Percentiles rank a stretch among this genome's conserved stretches.
phyloP scores from a whole-genome alignment of 2,888 invertebrate species.

The Serripes groenlandicus region DNA sequence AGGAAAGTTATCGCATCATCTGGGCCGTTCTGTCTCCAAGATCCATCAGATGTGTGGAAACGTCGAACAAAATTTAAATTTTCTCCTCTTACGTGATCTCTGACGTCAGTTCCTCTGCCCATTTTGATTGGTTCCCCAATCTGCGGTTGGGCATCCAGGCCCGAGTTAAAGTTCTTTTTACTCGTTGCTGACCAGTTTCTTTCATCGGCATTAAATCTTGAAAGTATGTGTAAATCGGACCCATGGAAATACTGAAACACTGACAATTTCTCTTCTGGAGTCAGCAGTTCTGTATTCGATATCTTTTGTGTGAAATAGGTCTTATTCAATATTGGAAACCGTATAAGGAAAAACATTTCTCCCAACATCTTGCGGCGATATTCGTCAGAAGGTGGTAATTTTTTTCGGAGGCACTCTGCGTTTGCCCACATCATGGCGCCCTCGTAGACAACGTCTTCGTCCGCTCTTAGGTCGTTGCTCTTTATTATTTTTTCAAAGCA shows the following conservation, averaged over 20 bases:
- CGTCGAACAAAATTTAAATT: constrained; percentile 19
- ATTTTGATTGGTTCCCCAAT: too few species aligned
- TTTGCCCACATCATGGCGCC: constrained; percentile 75
- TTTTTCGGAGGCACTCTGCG: constrained; percentile 74
- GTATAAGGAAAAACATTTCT: constrained; percentile 71
- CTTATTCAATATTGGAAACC: constrained; percentile 77
- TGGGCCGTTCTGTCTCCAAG: constrained; percentile 63
- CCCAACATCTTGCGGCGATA: constrained; percentile 74
- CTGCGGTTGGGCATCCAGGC: too few species aligned
- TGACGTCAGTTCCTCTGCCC: not conserved
- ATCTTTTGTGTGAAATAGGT: constrained; percentile 68
- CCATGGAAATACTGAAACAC: constrained; percentile 67
- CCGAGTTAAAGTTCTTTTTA: too few species aligned
- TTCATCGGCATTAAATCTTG: constrained; percentile 54
- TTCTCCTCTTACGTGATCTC: not conserved
- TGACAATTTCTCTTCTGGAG: constrained; percentile 59
- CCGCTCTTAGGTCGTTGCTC: constrained; percentile 90
- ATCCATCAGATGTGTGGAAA: constrained; percentile 60
- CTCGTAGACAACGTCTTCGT: constrained; percentile 80
- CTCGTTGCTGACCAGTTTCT: constrained; percentile 39
- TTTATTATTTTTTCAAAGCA: constrained; percentile 90
- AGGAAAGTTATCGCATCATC: constrained; percentile 60
- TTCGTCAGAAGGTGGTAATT: constrained; percentile 66
- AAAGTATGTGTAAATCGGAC: constrained; percentile 46
- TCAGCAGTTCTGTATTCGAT: constrained; percentile 59